Base-by-base conservation (phyloP, 2,113 vertebrate genomes). In the Oreocharis arfaki region DNA sequence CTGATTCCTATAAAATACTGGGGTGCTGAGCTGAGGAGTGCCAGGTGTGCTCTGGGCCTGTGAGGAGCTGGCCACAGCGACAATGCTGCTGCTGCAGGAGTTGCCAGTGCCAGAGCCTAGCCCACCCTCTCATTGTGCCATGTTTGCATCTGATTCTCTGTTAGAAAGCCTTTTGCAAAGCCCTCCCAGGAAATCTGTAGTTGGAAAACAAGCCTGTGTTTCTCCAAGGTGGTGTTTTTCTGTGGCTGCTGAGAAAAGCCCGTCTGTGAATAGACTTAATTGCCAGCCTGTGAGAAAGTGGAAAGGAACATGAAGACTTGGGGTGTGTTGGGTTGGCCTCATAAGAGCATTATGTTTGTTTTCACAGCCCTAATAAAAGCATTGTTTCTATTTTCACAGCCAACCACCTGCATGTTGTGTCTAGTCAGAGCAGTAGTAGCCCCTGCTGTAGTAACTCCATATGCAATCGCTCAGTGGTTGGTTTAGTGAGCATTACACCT, bases 371-470 rank as follows among this genome's bases (percentile, higher is more conserved):
- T 84, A 35, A 49, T 67, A 46, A 84, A 75, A 77, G 17, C 39
- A 16, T 47, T 59, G 28, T 6, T 47, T 18, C 74, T 87, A 11
- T 55, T 83, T 57, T 59, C 1, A 2, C 60, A 50, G 50, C 56
- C 42, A 6, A 1, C 26, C 49, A 53, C 20, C 32, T 1, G 8
- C 27, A 1, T 14, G 11, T 53, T 70, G 11, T 10, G 7, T 39
- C 37, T 16, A 18, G n/a, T 59, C 5, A 11, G 19, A 78, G 53
- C 22, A 47, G 33, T 9, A 26, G 59, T 6, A 47, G 52, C 67
- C n/a, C 23, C 37, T 0, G 1, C 63, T 68, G 20, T 63, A 55
- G 52, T 17, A 64, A 6, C 47, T 61, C 50, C 13, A 3, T 50
- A 2, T 74, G 73, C 44, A 52, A 1, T 89, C 0, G 0, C 32